These are phyloP conservation scores for Lepidotrigona ventralis DNA, from an alignment of 1,140 invertebrate genomes.

Conservation along the genomic window DNA sequence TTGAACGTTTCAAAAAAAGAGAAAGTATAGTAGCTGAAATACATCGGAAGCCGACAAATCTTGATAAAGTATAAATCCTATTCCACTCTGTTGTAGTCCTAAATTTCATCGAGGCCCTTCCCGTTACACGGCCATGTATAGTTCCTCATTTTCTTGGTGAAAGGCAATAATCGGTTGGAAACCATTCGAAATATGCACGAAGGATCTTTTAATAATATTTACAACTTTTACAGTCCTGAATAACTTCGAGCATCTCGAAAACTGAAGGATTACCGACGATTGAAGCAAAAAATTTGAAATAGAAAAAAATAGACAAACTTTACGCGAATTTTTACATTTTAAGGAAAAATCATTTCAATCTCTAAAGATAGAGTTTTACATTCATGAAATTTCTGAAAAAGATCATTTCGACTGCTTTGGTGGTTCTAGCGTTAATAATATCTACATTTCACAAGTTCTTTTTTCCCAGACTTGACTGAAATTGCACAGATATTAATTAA, in stretches of 20 bases:
- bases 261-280: constrained; percentile 10
- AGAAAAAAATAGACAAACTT: too few relatives aligned
- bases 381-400: too few relatives aligned
- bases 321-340: too few relatives aligned
- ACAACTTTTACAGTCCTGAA: constrained; percentile 32
- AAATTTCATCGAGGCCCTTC: constrained; percentile 39
- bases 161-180: constrained; percentile 25
- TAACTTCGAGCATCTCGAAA: constrained; percentile 31
- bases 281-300: too few relatives aligned
- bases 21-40: constrained; percentile 41
- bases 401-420: too few relatives aligned
- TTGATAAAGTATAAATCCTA: constrained; percentile 35
- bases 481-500: neutral
- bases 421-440: neutral
- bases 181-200: constrained; percentile 12
- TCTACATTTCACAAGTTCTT: constrained; percentile 22
- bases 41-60: neutral
- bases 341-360: too few relatives aligned
- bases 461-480: neutral
- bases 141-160: constrained; percentile 37
- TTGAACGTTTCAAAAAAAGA: constrained; percentile 23
- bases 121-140: neutral
- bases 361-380: too few relatives aligned
- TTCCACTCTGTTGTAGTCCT: constrained; percentile 45
- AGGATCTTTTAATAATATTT: neutral